Evolutionary conservation across 2,113 vertebrate genomes (phyloP).

Genomic region (Crotalus tigris): DNA sequence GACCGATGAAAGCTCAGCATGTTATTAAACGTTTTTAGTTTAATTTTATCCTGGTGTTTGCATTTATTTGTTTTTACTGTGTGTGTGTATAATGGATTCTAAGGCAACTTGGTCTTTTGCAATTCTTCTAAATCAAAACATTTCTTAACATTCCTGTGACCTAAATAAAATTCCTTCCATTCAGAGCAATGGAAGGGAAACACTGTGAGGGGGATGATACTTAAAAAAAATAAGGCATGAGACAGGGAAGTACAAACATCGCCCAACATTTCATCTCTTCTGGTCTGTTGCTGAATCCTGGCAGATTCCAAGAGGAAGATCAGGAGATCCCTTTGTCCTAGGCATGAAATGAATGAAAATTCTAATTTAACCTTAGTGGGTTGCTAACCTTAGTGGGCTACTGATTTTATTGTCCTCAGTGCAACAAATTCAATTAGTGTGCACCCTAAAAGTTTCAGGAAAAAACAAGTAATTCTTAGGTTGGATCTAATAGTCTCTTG

Average conservation of each 20-base stretch:
- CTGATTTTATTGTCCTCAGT: neutral
- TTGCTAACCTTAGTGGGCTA: neutral
- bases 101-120: neutral
- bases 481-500: neutral
- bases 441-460: neutral
- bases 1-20: too few species aligned
- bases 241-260: too few species aligned
- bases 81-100: neutral
- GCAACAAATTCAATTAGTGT: neutral
- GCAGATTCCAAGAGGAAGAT: neutral
- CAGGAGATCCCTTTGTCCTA: neutral
- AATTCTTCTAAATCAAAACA: neutral
- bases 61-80: too few species aligned
- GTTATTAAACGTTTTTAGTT: too few species aligned
- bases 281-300: neutral
- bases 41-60: too few species aligned
- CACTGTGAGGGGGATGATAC: neutral
- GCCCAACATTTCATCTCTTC: neutral
- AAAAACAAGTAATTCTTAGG: neutral
- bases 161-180: neutral
- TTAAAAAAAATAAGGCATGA: neutral
- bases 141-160: neutral
- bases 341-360: neutral
- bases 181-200: neutral
- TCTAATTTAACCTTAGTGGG: neutral